Percentiles rank a stretch among this genome's conserved stretches.
Conservation (phyloP, 2,888 invertebrate species). For the Agonopterix alstromeriana region DNA sequence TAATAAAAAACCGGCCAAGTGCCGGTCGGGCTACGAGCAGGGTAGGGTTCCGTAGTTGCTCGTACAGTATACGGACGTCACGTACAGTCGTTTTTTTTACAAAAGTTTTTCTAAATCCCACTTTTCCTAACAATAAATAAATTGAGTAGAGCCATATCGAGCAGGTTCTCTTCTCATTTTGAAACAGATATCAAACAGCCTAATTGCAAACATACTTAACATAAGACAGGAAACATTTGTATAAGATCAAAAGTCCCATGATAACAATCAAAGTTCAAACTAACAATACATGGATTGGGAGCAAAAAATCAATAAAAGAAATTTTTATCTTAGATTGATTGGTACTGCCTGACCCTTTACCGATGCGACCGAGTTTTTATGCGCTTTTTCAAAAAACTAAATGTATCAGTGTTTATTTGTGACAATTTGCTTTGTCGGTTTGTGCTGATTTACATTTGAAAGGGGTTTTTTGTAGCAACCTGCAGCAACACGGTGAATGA, state of each 20-base stretch:
- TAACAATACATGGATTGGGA: constrained; percentile 38
- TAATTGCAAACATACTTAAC: neutral
- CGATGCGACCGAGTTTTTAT: constrained; percentile 61
- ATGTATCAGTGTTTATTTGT: constrained; percentile 75
- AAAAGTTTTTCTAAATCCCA: too few species aligned
- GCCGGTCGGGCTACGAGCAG: too few species aligned
- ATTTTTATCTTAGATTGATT: constrained; percentile 73
- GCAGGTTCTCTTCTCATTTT: too few species aligned
- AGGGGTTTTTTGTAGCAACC: constrained; percentile 63
- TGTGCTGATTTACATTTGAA: constrained; percentile 73
- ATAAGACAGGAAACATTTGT: constrained; percentile 29
- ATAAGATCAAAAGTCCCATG: constrained; percentile 48
- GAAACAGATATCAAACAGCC: too few species aligned
- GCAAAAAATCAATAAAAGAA: constrained; percentile 60
- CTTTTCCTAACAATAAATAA: too few species aligned
- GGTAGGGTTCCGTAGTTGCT: too few species aligned
- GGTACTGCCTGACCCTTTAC: constrained; percentile 69
- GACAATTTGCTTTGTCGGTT: constrained; percentile 78
- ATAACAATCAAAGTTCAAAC: constrained; percentile 58
- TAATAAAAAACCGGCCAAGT: too few species aligned
- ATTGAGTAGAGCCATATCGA: too few species aligned
- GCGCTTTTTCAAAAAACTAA: constrained; percentile 63
- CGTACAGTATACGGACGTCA: too few species aligned
- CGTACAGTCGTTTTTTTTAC: too few species aligned
- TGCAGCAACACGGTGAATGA: constrained; percentile 70